Evolutionary conservation across 2,113 vertebrate genomes (phyloP), one percentile per base, ranked within the genome.

Genomic region (Ageneiosus marmoratus): DNA sequence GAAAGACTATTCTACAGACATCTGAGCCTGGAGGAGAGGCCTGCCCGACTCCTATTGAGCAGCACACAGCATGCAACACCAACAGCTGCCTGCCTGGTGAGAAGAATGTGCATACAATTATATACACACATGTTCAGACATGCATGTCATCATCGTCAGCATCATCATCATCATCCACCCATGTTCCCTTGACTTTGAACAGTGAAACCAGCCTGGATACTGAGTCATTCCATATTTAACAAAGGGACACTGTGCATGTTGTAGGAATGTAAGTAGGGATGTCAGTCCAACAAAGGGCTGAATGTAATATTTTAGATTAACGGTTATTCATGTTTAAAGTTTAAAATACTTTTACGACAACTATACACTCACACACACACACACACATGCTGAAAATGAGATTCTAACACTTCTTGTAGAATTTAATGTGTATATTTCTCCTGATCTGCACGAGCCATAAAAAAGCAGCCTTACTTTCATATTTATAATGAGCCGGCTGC

Each of bases 21-120:
- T 85, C 89, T 0, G 92, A 94, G 50, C 85, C 84, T 0, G 92
- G 91, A 4, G 94, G 93, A 56, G 15, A 41, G 11, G 81, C 27
- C 65, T 96, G 95, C 55, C 73, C 76, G 0, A 48, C 81, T 27
- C 93, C 90, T 0, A 83, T 95, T 7, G 91, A 92, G 80, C 94
- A 95, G 51, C 95, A 94, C 84, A 92, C 81, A 0, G 58, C 90
- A 75, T 96, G 95, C 85, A 94, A 95, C 80, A 88, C 92, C 46
- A 93, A 90, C 88, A 94, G 93, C 91, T 96, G 95, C 86, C 89
- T 91, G 6, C 89, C 92, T 53, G 95, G 95, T 96, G 88, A 83
- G 62, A 32, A 48, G 29, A 48, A 37, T 48, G 10, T 41, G 41
- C 75, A 82, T 29, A 80, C 53, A 32, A 15, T 70, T 18, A 65